phyloP scores from a whole-genome alignment of 2,888 invertebrate genomes.

The Cyclophora punctaria region DNA sequence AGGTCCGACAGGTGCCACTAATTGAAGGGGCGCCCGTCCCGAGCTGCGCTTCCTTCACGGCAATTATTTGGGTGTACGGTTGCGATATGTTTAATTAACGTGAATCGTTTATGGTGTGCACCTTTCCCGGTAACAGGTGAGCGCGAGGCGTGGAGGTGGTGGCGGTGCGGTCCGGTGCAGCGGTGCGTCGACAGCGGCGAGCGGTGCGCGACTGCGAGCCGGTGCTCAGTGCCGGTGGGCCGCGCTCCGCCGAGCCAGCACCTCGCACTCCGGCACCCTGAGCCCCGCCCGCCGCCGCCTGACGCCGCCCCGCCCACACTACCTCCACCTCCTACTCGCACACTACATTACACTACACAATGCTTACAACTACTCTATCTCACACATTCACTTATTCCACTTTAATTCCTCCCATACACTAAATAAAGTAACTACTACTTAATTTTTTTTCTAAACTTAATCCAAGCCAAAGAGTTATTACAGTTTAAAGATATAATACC shows the following conservation, averaged over 20 bases:
- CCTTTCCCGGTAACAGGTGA: constrained; percentile 46
- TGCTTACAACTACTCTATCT: not conserved
- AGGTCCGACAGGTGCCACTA: constrained; percentile 65
- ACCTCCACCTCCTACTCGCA: constrained; percentile 48
- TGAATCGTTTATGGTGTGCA: constrained; percentile 42
- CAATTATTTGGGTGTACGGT: constrained; percentile 65
- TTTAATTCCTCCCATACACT: too few species aligned
- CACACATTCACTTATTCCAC: too few species aligned
- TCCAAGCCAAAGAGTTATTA: not conserved
- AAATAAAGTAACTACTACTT: too few species aligned
- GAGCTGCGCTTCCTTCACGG: constrained; percentile 60
- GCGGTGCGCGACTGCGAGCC: constrained; percentile 56
- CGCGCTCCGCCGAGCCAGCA: constrained; percentile 41
- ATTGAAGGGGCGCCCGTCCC: constrained; percentile 59
- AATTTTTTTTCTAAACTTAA: not conserved
- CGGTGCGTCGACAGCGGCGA: constrained; percentile 47
- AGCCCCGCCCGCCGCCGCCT: constrained; percentile 57
- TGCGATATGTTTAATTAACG: constrained; percentile 48
- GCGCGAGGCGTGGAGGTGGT: constrained; percentile 16
- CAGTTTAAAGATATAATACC: not conserved
- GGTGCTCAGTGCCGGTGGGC: constrained; percentile 47
- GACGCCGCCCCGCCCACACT: constrained; percentile 47
- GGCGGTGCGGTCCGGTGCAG: constrained; percentile 22
- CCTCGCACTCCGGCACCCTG: constrained; percentile 56
- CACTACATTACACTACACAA: constrained; percentile 2